Conservation (phyloP, 2,888 invertebrate genomes). For the Hypselothyrea guttata region DNA sequence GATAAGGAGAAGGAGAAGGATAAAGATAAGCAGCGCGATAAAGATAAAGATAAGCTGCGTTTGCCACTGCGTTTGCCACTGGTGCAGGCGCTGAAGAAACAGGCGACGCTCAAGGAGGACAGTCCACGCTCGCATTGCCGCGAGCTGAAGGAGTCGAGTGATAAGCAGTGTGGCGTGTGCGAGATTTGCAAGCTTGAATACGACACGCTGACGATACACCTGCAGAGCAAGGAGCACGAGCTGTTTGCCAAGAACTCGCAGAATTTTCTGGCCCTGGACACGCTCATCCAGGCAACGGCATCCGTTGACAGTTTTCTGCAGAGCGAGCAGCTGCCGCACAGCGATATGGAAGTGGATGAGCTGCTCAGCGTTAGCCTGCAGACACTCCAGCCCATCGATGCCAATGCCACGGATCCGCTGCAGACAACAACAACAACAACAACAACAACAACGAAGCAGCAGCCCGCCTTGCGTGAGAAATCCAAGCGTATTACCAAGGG, state of each 20-base stretch:
- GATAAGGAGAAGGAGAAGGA: conserved; percentile 20
- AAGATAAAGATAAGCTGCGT: too few relatives aligned
- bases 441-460: conserved; percentile 33
- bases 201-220: conserved; percentile 87
- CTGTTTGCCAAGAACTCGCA: conserved; percentile 88
- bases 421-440: conserved; percentile 51
- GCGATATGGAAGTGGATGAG: conserved; percentile 78
- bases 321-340: conserved; percentile 77
- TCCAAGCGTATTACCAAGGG: conserved; percentile 79
- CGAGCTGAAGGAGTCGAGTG: conserved; percentile 75
- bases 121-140: conserved; percentile 54
- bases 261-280: conserved; percentile 89
- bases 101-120: conserved; percentile 27
- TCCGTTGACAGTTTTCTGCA: conserved; percentile 88
- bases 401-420: conserved; percentile 14
- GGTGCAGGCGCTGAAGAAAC: conserved; percentile 48
- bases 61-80: too few relatives aligned
- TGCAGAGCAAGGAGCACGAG: conserved; percentile 88
- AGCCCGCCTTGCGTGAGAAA: conserved; percentile 77
- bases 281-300: conserved; percentile 86
- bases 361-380: conserved; percentile 52
- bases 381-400: conserved; percentile 19
- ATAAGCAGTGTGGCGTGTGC: conserved; percentile 87
- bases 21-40: conserved; percentile 14
- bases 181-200: conserved; percentile 91